A percentile compares a stretch with the other conserved stretches of the same genome.
phyloP scores from a whole-genome alignment of 2,888 invertebrate genomes.

The Agrochola circellaris region DNA sequence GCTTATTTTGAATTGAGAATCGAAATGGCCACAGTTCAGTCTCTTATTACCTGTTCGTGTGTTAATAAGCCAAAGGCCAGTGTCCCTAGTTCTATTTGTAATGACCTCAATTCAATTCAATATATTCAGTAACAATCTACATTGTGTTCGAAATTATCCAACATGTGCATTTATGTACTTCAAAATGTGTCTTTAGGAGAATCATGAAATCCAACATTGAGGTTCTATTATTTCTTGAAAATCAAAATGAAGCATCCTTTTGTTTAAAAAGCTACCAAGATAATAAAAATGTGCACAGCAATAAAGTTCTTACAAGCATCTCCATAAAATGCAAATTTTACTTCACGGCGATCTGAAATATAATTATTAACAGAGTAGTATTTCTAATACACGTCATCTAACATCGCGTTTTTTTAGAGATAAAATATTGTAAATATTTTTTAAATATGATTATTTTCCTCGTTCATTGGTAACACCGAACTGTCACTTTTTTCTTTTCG shows the following conservation, averaged over 20 bases:
- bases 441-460: too few relatives aligned
- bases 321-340: conserved; percentile 38
- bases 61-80: too few relatives aligned
- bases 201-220: background rate
- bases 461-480: too few relatives aligned
- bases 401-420: too few relatives aligned
- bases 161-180: background rate
- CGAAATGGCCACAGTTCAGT: background rate
- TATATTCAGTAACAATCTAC: too few relatives aligned
- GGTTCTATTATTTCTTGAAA: background rate
- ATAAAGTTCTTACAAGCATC: background rate
- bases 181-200: background rate
- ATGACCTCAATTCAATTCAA: too few relatives aligned
- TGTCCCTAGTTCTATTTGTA: background rate
- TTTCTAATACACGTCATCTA: too few relatives aligned
- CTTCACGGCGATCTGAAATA: too few relatives aligned
- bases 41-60: background rate
- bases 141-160: too few relatives aligned
- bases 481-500: too few relatives aligned
- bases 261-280: background rate
- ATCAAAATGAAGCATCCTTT: background rate
- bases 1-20: background rate
- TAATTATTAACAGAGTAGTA: too few relatives aligned
- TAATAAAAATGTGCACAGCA: background rate
- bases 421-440: too few relatives aligned